Percentiles rank a stretch among this genome's conserved stretches.
Evolutionary conservation across 2,888 invertebrate species (phyloP).

Genomic region (Eueremaeus valkanovi): DNA sequence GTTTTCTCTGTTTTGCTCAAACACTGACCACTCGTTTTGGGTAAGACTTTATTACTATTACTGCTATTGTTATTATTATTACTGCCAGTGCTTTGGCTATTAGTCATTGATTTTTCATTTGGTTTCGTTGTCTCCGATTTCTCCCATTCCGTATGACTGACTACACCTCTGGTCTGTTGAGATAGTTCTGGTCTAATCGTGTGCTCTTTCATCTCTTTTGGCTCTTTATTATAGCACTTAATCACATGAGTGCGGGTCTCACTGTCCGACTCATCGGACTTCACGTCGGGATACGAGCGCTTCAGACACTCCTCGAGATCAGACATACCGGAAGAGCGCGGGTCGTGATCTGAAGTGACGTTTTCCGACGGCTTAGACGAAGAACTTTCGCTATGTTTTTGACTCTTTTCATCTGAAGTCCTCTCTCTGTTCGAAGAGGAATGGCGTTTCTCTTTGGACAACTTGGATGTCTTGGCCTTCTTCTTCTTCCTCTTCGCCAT

Average conservation of each 20-base stretch:
- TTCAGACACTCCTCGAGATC: slow-evolving; percentile 22
- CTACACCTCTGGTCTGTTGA: slow-evolving; percentile 16
- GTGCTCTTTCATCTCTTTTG: too few relatives aligned
- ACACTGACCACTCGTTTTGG: neutral
- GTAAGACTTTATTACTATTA: neutral
- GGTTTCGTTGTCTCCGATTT: slow-evolving; percentile 20
- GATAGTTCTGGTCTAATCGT: too few relatives aligned
- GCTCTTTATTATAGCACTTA: slow-evolving; percentile 31
- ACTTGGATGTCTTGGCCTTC: slow-evolving; percentile 43
- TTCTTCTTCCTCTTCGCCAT: slow-evolving; percentile 43
- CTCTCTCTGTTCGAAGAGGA: slow-evolving; percentile 9
- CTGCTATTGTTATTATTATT: too few relatives aligned
- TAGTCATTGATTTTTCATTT: neutral
- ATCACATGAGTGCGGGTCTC: slow-evolving; percentile 30
- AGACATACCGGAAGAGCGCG: slow-evolving; percentile 25
- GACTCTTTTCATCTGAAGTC: neutral
- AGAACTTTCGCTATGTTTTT: neutral
- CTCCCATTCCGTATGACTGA: slow-evolving; percentile 33
- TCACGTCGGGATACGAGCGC: slow-evolving; percentile 11
- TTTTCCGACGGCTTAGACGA: neutral
- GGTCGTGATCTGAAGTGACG: neutral
- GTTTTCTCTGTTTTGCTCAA: neutral
- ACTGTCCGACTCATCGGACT: slow-evolving; percentile 33
- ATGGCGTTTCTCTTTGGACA: slow-evolving; percentile 44
- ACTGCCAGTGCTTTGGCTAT: neutral